These are phyloP conservation scores for Ptycholaimellus sp. DNA, from an alignment of 2,888 invertebrate species.

Conservation along the genomic window DNA sequence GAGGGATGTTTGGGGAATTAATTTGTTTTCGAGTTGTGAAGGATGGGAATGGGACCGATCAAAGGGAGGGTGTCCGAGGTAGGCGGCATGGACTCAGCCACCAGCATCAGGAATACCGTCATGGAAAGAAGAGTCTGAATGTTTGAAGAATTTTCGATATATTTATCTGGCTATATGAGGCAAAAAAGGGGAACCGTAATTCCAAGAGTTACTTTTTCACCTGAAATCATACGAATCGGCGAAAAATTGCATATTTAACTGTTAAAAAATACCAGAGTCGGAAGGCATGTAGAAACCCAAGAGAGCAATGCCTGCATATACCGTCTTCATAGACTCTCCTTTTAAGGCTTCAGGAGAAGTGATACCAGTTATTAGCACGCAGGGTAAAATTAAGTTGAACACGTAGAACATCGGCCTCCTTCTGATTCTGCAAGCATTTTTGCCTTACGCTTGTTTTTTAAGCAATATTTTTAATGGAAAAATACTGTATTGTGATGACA, in stretches of 20 bases:
- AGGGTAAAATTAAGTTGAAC: constrained; percentile 34
- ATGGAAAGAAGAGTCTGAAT: constrained; percentile 35
- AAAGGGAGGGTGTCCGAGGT: constrained; percentile 37
- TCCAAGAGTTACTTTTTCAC: no score
- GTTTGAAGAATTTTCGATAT: no score
- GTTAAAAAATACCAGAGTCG: no score
- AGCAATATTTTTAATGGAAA: no score
- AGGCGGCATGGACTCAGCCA: constrained; percentile 38
- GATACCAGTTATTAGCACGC: constrained; percentile 35
- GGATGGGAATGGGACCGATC: constrained; percentile 28
- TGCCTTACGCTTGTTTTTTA: no score
- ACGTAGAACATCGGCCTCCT: constrained; percentile 35
- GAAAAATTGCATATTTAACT: no score
- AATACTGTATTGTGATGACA: no score
- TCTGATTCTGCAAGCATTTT: constrained; percentile 27
- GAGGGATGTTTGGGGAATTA: neutral
- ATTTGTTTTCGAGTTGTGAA: neutral
- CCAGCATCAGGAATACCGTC: constrained; percentile 36
- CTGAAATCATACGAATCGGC: no score
- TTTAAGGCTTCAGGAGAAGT: no score
- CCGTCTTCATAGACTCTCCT: no score
- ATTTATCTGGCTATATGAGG: no score
- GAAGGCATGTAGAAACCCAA: constrained; percentile 37
- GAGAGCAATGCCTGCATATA: constrained; percentile 34
- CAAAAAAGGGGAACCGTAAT: no score